Conservation (phyloP, 2,797 vertebrate genomes). For the Mycteria americana region DNA sequence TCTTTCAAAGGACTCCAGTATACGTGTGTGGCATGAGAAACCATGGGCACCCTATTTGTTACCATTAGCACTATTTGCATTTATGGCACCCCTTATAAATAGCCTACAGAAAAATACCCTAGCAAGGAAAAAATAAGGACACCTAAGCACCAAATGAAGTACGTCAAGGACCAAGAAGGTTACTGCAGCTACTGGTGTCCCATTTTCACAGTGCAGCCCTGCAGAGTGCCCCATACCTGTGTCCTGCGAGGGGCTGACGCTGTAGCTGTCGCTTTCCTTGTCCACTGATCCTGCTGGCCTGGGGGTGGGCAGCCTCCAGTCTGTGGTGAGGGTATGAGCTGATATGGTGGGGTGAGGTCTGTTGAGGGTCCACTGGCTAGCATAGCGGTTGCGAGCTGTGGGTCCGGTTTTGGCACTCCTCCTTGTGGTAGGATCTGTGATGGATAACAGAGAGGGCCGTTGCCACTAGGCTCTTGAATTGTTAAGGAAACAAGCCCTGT, state of each 20-base stretch:
- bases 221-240: constrained; percentile 79
- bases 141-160: neutral
- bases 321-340: constrained; percentile 95
- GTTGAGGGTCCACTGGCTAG: constrained; percentile 99
- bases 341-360: constrained; percentile 95
- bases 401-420: constrained; percentile 95
- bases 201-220: fast-evolving
- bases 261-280: constrained; percentile 99
- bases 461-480: neutral
- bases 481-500: neutral
- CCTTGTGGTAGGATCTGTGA: constrained; percentile 93
- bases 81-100: neutral
- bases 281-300: constrained; percentile 92
- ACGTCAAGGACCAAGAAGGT: neutral
- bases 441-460: neutral
- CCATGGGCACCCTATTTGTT: neutral
- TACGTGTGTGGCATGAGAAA: neutral
- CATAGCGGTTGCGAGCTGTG: constrained; percentile 90
- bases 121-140: neutral
- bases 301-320: constrained; percentile 96
- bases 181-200: neutral
- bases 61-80: neutral
- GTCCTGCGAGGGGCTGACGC: constrained; percentile 97
- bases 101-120: neutral
- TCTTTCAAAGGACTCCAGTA: neutral